Conservation (phyloP, 1,140 invertebrate genomes). For the Aplysia californica region DNA sequence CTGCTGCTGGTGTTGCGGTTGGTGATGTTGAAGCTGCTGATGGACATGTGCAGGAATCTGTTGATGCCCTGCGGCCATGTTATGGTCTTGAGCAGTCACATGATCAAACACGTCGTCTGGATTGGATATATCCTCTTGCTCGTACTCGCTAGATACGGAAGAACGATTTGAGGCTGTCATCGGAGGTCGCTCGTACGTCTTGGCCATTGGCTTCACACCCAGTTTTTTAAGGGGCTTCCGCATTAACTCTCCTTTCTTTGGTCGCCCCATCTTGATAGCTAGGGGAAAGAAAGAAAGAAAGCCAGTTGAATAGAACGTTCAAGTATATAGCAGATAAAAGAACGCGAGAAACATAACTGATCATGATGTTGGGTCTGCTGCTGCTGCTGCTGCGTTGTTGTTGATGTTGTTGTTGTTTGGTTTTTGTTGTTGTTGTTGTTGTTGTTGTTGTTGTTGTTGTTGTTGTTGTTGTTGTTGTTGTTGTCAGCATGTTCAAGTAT, state of each 20-base stretch:
- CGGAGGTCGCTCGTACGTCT: background rate
- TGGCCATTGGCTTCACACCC: background rate
- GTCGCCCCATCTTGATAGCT: conserved; percentile 30
- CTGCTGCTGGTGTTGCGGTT: background rate
- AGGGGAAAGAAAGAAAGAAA: background rate
- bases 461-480: too few relatives aligned
- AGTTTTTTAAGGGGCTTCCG: background rate
- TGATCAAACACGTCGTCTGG: conserved; percentile 3
- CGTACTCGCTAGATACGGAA: conserved; percentile 19
- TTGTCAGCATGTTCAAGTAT: too few relatives aligned
- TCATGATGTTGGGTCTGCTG: too few relatives aligned
- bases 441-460: too few relatives aligned
- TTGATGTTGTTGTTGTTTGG: too few relatives aligned
- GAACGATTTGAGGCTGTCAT: background rate
- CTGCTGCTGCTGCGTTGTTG: too few relatives aligned
- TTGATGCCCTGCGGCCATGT: too few relatives aligned
- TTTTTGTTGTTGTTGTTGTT: too few relatives aligned
- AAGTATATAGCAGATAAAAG: too few relatives aligned
- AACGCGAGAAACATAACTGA: too few relatives aligned
- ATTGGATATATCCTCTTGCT: conserved; percentile 13
- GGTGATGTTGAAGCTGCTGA: background rate
- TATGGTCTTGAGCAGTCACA: too few relatives aligned
- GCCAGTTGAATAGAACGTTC: too few relatives aligned
- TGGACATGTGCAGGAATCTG: background rate
- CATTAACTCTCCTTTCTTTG: conserved; percentile 23